Evolutionary conservation across 1,140 invertebrate species (phyloP).

Genomic region (Lepidurus packardi): DNA sequence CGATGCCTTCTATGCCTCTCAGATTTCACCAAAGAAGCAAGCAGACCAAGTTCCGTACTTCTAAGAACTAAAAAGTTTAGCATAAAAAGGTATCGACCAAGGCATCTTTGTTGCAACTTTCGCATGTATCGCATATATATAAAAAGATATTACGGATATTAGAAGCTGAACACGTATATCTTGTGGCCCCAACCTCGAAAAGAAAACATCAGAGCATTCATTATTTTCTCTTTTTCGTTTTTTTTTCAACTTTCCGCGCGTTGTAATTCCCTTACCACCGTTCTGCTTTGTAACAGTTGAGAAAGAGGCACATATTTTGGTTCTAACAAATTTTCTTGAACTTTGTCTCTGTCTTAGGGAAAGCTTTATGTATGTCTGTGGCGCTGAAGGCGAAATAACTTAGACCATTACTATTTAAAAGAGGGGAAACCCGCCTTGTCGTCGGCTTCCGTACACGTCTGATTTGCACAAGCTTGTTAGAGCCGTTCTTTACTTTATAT

Average conservation of each 20-base stretch:
- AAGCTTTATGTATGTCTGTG: neutral
- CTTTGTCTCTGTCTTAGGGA: conserved; percentile 9
- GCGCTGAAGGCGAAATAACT: neutral
- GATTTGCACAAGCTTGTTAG: neutral
- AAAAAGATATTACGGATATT: neutral
- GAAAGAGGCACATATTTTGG: neutral
- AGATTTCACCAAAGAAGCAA: too few relatives aligned
- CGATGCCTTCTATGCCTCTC: too few relatives aligned
- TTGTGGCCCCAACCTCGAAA: neutral
- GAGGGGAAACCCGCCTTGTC: neutral
- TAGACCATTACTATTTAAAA: neutral
- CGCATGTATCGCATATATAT: too few relatives aligned
- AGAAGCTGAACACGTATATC: neutral
- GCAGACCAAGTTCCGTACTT: too few relatives aligned
- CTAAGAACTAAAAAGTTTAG: too few relatives aligned
- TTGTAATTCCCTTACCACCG: neutral
- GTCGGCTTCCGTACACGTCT: neutral
- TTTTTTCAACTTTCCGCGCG: neutral
- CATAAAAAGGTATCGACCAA: too few relatives aligned
- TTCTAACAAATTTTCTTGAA: neutral
- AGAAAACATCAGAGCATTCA: neutral
- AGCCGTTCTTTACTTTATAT: neutral
- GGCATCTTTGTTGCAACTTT: too few relatives aligned
- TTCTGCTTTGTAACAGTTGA: neutral
- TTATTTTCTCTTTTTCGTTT: too few relatives aligned